Evolutionary conservation across 1,140 invertebrate species (phyloP), one percentile per base, ranked within the genome.

Genomic region (Parasteatoda tepidariorum): DNA sequence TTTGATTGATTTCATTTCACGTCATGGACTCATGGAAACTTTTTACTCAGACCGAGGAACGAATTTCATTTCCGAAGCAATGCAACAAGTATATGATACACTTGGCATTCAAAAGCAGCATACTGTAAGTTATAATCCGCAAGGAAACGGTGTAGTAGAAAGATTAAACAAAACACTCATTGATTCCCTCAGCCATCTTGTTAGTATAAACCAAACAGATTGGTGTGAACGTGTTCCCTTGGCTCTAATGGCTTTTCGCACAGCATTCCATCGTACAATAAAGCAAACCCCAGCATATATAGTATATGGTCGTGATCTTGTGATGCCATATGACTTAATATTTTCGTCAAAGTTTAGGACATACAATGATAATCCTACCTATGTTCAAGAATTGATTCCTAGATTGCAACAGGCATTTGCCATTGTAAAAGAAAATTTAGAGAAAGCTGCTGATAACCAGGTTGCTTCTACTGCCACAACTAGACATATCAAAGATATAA

Each of bases 121-220:
- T 0, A 62, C 31, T 34, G 15, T 24, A 9, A 33, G 7, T 13
- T 41, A 85, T 15, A 26, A 13, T 3, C 54, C 83, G 13, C 30
- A 61, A 6, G 3, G 2, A 54, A 73, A 81, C 38, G 83, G 83
- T 0, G 2, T 33, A 1, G 59, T 70, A 0, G 83, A 85, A 64
- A 41, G 54, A 7, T 22, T 34, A 2, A 75, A 83, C 0, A 24
- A 61, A 2, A 85, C 82, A 5, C 9, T 85, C 7, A n/a, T 55
- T 2, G 30, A 78, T 57, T 26, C 31, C 3, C 9, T 41, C 2
- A 62, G 28, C 18, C 33, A 62, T n/a, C 26, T 75, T 11, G 28
- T 62, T 4, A n/a, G 3, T 3, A 5, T 7, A 34, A 38, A 22
- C 38, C 34, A 75, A 22, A 26, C n/a, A 26, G 73, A 62, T 7